Evolutionary conservation across 2,113 vertebrate genomes (phyloP).

Genomic region (Formicarius rufipectus): DNA sequence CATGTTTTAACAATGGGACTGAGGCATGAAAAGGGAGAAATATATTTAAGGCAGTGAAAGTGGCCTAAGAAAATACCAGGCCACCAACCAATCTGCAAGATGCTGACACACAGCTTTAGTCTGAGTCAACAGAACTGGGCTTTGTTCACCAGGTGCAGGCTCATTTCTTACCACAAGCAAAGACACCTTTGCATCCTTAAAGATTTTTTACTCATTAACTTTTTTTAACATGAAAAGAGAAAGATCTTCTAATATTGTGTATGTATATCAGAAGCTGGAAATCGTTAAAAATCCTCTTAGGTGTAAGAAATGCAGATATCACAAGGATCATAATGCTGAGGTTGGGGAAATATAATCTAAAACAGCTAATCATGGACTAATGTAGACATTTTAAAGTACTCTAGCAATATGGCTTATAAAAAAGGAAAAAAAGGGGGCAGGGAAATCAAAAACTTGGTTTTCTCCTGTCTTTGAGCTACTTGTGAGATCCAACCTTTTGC

Average conservation of each 20-base stretch:
- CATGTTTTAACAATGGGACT: neutral
- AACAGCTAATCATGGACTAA: neutral
- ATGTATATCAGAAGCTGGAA: neutral
- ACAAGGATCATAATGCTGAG: neutral
- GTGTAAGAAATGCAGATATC: neutral
- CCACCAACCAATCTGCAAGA: neutral
- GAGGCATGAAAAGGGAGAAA: neutral
- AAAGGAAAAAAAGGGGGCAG: neutral
- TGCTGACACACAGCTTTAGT: neutral
- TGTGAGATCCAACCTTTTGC: neutral
- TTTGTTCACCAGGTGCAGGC: neutral
- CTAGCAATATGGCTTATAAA: neutral
- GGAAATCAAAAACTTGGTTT: neutral
- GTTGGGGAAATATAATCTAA: neutral
- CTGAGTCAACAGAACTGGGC: neutral
- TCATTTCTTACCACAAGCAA: neutral
- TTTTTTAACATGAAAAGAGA: neutral
- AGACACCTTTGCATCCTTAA: neutral
- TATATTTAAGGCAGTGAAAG: neutral
- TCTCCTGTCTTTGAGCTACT: neutral
- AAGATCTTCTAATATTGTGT: neutral
- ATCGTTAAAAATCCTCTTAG: neutral
- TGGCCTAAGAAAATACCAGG: neutral
- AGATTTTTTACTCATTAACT: neutral
- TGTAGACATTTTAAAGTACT: neutral